These are phyloP conservation scores for Ceraclea dissimilis DNA, from an alignment of 2,888 invertebrate species.

Conservation along the genomic window DNA sequence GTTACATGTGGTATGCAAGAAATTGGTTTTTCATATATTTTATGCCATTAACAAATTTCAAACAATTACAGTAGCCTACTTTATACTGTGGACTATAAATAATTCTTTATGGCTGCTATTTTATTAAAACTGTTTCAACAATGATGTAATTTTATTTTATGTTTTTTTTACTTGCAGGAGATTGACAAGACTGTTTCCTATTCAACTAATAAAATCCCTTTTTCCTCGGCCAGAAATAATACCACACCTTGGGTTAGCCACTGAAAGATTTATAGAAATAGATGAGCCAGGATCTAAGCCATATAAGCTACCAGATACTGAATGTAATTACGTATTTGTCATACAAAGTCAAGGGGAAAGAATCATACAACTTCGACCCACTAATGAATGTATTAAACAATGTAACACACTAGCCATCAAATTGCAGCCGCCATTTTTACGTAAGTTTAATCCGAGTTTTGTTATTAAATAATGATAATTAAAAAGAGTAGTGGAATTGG, in stretches of 20 bases:
- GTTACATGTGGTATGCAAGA: too few species aligned
- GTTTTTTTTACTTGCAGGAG: constrained; percentile 46
- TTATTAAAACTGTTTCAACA: too few species aligned
- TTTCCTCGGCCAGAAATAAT: constrained; percentile 66
- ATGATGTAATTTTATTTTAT: too few species aligned
- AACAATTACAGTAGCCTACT: too few species aligned
- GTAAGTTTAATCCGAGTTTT: too few species aligned
- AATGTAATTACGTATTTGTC: constrained; percentile 74
- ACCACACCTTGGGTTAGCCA: constrained; percentile 65
- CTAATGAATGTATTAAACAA: constrained; percentile 62
- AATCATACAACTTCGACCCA: constrained; percentile 65
- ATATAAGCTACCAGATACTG: constrained; percentile 69
- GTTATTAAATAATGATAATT: too few species aligned
- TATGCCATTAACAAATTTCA: too few species aligned
- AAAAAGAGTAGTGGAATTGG: too few species aligned
- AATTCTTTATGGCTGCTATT: too few species aligned
- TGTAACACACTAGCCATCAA: constrained; percentile 67
- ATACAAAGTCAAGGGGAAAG: constrained; percentile 67
- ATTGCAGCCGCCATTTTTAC: constrained; percentile 63
- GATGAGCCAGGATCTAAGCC: constrained; percentile 60
- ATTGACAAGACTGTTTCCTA: constrained; percentile 68
- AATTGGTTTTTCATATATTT: too few species aligned
- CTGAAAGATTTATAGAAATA: constrained; percentile 69
- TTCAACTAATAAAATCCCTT: constrained; percentile 60
- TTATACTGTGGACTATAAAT: too few species aligned